A percentile compares a stretch with the other conserved stretches of the same genome.
Evolutionary conservation across 2,888 invertebrate species (phyloP).

Genomic region (Caenorhabditis macrosperma): DNA sequence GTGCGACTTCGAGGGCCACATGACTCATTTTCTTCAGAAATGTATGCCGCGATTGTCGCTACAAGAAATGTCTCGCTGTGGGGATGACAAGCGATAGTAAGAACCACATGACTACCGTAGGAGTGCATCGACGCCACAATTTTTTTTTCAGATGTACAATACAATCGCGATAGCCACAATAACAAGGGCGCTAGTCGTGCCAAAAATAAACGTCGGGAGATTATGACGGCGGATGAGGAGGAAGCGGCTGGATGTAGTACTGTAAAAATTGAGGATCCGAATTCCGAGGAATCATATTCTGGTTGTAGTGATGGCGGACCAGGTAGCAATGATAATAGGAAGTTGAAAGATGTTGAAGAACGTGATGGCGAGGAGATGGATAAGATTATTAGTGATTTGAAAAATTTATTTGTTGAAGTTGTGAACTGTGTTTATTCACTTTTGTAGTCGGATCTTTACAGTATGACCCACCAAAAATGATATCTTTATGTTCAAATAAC

Average conservation of each 20-base stretch:
- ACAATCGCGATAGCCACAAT: slow-evolving; percentile 55
- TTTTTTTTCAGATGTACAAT: slow-evolving; percentile 51
- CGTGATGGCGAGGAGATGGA: slow-evolving; percentile 41
- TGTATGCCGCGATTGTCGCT: slow-evolving; percentile 57
- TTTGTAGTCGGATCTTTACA: slow-evolving; percentile 8
- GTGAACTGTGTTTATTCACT: too few species aligned
- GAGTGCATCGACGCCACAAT: slow-evolving; percentile 6
- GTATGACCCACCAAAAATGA: slow-evolving; percentile 50
- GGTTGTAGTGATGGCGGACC: slow-evolving; percentile 42
- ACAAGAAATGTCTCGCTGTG: slow-evolving; percentile 33
- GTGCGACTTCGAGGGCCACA: background rate
- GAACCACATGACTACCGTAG: slow-evolving; percentile 28
- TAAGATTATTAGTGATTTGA: slow-evolving; percentile 46
- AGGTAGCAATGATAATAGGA: slow-evolving; percentile 27
- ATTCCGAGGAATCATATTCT: slow-evolving; percentile 43
- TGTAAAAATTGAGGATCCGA: slow-evolving; percentile 43
- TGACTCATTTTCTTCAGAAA: slow-evolving; percentile 43
- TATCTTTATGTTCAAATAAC: slow-evolving; percentile 39
- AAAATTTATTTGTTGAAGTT: slow-evolving; percentile 52
- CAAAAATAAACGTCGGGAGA: slow-evolving; percentile 34
- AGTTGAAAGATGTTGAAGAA: slow-evolving; percentile 33
- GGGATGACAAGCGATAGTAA: slow-evolving; percentile 57
- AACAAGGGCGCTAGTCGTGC: slow-evolving; percentile 37
- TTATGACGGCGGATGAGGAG: slow-evolving; percentile 10
- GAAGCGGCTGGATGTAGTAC: slow-evolving; percentile 37